A percentile compares a stretch with the other conserved stretches of the same genome.
These are phyloP conservation scores for Enteromius trimaculatus DNA, from an alignment of 2,797 vertebrate genomes.

Conservation along the genomic window DNA sequence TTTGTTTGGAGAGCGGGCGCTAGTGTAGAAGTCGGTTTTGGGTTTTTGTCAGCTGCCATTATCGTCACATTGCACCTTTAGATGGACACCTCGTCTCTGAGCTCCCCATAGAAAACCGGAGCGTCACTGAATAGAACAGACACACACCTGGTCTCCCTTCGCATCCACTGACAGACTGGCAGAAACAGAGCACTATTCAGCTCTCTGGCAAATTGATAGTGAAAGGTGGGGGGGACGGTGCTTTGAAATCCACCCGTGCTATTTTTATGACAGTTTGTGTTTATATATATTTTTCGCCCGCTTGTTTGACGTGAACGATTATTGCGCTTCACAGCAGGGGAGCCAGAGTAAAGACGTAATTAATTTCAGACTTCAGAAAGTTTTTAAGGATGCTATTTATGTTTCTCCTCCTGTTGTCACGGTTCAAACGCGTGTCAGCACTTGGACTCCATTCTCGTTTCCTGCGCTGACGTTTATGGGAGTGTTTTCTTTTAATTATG, in stretches of 20 bases:
- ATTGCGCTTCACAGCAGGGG: constrained; percentile 59
- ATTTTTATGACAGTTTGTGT: constrained; percentile 71
- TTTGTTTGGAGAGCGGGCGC: constrained; percentile 27
- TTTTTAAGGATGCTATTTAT: constrained; percentile 66
- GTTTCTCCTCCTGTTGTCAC: constrained; percentile 56
- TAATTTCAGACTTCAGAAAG: constrained; percentile 66
- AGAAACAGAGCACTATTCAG: constrained; percentile 74
- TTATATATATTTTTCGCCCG: constrained; percentile 60
- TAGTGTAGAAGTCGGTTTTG: constrained; percentile 33
- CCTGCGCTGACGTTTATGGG: constrained; percentile 26
- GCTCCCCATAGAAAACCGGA: constrained; percentile 21
- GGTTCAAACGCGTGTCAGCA: constrained; percentile 60
- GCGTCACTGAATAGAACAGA: constrained; percentile 37
- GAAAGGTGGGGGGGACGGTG: constrained; percentile 71
- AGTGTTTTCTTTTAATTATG: constrained; percentile 43
- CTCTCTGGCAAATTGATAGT: constrained; percentile 75
- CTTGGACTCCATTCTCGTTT: constrained; percentile 44
- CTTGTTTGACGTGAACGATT: constrained; percentile 70
- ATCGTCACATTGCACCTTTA: constrained; percentile 76
- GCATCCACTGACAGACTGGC: constrained; percentile 73
- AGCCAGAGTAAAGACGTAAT: constrained; percentile 52
- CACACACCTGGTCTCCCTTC: constrained; percentile 71
- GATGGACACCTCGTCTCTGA: constrained; percentile 64
- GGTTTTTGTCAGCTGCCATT: constrained; percentile 67
- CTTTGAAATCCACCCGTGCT: constrained; percentile 70